Evolutionary conservation across 2,888 invertebrate genomes (phyloP), one percentile per base, ranked within the genome.

Genomic region (Lithophane semibrunnea): DNA sequence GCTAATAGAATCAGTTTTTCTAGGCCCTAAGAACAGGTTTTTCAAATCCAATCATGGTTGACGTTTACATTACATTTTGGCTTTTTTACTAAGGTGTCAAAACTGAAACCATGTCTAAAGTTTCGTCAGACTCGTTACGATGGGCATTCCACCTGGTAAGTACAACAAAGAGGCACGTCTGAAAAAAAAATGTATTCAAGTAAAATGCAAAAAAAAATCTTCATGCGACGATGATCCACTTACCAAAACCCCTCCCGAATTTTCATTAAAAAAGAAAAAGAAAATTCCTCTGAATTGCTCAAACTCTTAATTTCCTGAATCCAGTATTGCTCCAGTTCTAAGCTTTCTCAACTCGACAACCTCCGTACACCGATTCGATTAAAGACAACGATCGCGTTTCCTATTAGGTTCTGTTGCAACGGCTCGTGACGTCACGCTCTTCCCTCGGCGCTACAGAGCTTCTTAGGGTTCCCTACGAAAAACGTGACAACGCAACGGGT

Each of bases 341-440:
- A 76, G 77, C 82, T 84, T 82, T 86, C 76, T 73, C 77, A 77
- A 78, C 80, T 83, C 83, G 74, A 86, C 83, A 88, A 88, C 88
- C 80, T 79, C 82, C 87, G 88, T 87, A 88, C 89, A 89, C 88
- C 91, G 92, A 95, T 94, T 94, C 93, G 93, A 94, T 94, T 94
- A 94, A 92, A 94, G 93, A 94, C 93, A 94, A 94, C 92, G 94
- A 94, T 94, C 93, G 93, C 93, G 91, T 94, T 94, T 94, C 93
- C 94, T 94, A 94, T 95, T 94, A 94, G 92, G 92, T 92, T 93
- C 91, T 89, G 92, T 93, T 93, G 93, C 94, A 94, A 89, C 89
- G 89, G 91, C 83, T 91, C 91, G 92, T 94, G 93, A 92, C 92
- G 93, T 93, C 93, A 94, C 91, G 91, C 88, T 87, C 88, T 88